Base-by-base conservation (phyloP, 2,113 vertebrate species). In the Hyperopisus bebe region DNA sequence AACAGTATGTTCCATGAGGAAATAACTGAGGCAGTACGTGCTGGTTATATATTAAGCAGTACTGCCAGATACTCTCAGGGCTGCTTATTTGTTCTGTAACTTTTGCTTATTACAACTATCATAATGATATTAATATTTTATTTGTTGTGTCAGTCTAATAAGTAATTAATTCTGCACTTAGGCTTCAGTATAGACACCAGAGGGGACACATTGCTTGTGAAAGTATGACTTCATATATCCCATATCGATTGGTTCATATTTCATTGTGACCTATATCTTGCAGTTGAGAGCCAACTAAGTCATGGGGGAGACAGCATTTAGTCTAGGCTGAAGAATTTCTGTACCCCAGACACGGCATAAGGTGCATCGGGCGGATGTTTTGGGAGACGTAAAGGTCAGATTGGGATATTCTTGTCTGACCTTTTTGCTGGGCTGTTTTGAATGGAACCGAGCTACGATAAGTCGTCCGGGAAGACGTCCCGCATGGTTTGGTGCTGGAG, bases 381-480 rank as follows among this genome's bases (percentile, higher is more conserved):
- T 50, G 10, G 42, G 53, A 70, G 31, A 87, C n/a, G 15, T 77
- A 90, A 90, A 90, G 85, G 89, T 87, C 89, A 80, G 66, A 74
- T 44, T n/a, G 39, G 46, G 85, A 66, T 89, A 48, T 86, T 89
- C 42, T 51, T 62, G 55, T 35, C 89, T 89, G 82, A 86, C 89
- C 89, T 90, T 87, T 86, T 80, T 48, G 44, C 85, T 3, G 24
- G 27, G 35, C 39, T 24, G 19, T 35, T 80, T 48, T 19, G 31
- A 53, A 46, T 53, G 58, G 47, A 19, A 4, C n/a, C 4, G 31
- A 80, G 51, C 13, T 87, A 42, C 15, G 27, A 51, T 84, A 47
- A 66, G 11, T 27, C 2, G 47, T 74, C 11, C 42, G 10, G 9
- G 24, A 46, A 47, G 19, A 15, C 17, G 51, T 55, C 86, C 51